Conservation (phyloP, 2,797 vertebrate species). For the Chelmon rostratus region DNA sequence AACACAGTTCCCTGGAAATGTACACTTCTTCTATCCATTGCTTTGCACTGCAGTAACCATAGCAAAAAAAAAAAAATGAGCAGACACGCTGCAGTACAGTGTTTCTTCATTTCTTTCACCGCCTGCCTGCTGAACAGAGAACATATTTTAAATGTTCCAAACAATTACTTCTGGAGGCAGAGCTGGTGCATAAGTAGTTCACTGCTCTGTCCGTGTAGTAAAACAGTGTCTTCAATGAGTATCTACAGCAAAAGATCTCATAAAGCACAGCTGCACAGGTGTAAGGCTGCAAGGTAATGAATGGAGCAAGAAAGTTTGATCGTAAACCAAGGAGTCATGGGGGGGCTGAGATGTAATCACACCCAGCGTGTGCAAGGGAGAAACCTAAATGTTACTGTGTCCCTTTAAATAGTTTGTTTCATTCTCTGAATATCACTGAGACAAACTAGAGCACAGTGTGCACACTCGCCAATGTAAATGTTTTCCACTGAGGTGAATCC, state of each 20-base stretch:
- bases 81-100: slow-evolving; percentile 9
- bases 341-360: slow-evolving; percentile 14
- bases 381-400: slow-evolving; percentile 5
- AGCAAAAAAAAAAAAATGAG: slow-evolving; percentile 4
- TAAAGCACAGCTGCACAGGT: slow-evolving; percentile 55
- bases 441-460: slow-evolving; percentile 2
- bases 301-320: slow-evolving; percentile 17
- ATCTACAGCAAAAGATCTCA: slow-evolving; percentile 37
- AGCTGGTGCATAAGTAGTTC: slow-evolving; percentile 40
- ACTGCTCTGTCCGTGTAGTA: slow-evolving; percentile 46
- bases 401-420: slow-evolving; percentile 32
- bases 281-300: slow-evolving; percentile 28
- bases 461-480: slow-evolving; percentile 7
- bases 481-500: slow-evolving; percentile 31
- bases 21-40: neutral
- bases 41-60: slow-evolving; percentile 13
- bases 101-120: slow-evolving; percentile 38
- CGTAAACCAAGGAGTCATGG: slow-evolving; percentile 26
- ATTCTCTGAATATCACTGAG: slow-evolving; percentile 17
- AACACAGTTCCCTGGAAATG: neutral
- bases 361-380: slow-evolving; percentile 4
- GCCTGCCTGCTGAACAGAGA: slow-evolving; percentile 21
- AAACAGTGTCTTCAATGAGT: slow-evolving; percentile 31
- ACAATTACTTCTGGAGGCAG: slow-evolving; percentile 56
- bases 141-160: slow-evolving; percentile 47